A percentile compares a stretch with the other conserved stretches of the same genome.
Conservation (phyloP, 2,113 vertebrate species). For the Gnathonemus longibarbis region DNA sequence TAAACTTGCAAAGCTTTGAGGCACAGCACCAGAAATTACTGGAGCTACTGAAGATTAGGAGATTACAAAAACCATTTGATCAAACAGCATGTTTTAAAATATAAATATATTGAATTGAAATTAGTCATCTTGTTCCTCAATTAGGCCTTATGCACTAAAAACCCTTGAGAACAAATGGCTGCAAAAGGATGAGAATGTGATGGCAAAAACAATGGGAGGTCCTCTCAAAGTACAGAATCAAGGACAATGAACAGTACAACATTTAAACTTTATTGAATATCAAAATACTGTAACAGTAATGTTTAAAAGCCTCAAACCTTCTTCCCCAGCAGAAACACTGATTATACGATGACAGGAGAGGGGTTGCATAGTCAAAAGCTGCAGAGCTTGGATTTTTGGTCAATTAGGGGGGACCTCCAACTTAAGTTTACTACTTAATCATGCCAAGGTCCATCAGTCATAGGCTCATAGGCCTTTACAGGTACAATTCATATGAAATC, state of each 20-base stretch:
- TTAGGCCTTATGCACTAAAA: neutral
- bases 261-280: conserved; percentile 70
- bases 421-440: conserved; percentile 12
- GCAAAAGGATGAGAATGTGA: neutral
- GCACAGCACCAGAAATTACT: neutral
- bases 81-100: neutral
- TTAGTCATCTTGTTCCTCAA: neutral
- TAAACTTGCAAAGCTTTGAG: neutral
- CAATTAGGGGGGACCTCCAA: conserved; percentile 14
- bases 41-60: neutral
- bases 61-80: neutral
- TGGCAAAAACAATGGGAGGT: neutral
- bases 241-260: conserved; percentile 42
- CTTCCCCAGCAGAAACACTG: conserved; percentile 49
- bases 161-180: neutral
- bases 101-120: neutral
- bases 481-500: neutral
- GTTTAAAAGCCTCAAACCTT: conserved; percentile 46
- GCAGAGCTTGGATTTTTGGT: neutral
- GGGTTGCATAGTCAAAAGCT: conserved; percentile 2
- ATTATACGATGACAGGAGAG: conserved; percentile 43
- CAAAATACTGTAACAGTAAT: conserved; percentile 62
- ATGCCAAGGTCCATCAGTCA: neutral
- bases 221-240: neutral
- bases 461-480: neutral